phyloP scores from a whole-genome alignment of 2,113 vertebrate species.

The Perca flavescens region DNA sequence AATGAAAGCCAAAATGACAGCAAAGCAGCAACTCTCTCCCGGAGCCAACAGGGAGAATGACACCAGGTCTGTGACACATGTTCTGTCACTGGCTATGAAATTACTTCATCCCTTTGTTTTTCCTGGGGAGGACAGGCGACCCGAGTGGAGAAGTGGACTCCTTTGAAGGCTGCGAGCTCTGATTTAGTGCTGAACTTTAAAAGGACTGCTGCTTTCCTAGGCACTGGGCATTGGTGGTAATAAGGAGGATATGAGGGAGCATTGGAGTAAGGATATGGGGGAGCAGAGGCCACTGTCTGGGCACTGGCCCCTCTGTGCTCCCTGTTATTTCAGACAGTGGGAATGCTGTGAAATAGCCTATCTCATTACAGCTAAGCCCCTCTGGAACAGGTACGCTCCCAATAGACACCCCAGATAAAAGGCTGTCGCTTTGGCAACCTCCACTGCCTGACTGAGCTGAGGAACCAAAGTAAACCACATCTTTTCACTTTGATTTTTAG shows the following conservation, averaged over 20 bases:
- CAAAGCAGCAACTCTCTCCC: slow-evolving; percentile 23
- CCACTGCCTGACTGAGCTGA: not conserved
- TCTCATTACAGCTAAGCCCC: slow-evolving; percentile 53
- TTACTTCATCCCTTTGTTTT: slow-evolving; percentile 46
- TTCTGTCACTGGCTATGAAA: slow-evolving; percentile 52
- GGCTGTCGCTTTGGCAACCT: slow-evolving; percentile 6
- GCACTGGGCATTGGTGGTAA: slow-evolving; percentile 30
- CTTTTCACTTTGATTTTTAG: not conserved
- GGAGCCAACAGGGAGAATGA: slow-evolving; percentile 39
- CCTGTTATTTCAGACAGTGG: slow-evolving; percentile 49
- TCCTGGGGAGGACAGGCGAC: slow-evolving; percentile 36
- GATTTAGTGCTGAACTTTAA: slow-evolving; percentile 66
- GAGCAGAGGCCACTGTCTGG: slow-evolving; percentile 54
- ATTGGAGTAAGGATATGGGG: slow-evolving; percentile 31
- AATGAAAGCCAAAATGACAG: slow-evolving; percentile 53
- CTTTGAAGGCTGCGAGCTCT: slow-evolving; percentile 60
- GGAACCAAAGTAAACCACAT: slow-evolving; percentile 1
- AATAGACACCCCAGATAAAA: slow-evolving; percentile 21
- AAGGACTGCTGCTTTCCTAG: slow-evolving; percentile 31
- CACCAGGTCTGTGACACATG: slow-evolving; percentile 35
- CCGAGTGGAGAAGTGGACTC: slow-evolving; percentile 27
- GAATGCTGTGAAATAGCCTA: slow-evolving; percentile 40
- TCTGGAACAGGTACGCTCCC: slow-evolving; percentile 31
- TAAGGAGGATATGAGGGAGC: slow-evolving; percentile 48
- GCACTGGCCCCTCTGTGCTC: slow-evolving; percentile 33